phyloP scores from a whole-genome alignment of 2,113 vertebrate species.

The Hucho hucho region DNA sequence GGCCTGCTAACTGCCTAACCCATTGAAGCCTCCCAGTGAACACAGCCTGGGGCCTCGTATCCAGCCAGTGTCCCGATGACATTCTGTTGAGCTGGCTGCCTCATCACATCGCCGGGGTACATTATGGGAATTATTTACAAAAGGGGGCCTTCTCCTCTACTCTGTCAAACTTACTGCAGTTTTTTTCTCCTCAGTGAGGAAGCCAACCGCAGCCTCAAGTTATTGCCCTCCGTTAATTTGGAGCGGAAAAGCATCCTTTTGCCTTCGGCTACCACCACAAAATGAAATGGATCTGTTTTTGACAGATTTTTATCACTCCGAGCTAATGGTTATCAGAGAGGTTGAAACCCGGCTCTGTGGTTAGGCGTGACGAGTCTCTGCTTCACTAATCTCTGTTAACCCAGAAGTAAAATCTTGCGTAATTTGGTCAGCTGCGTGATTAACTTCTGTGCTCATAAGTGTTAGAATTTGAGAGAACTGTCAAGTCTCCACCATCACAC shows the following conservation, averaged over 20 bases:
- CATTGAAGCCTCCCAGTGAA: neutral
- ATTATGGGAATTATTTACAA: constrained; percentile 59
- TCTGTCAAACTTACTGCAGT: constrained; percentile 38
- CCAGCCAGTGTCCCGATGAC: neutral
- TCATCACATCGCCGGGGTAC: constrained; percentile 32
- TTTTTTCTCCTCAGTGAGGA: constrained; percentile 3
- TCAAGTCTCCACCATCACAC: too few relatives aligned
- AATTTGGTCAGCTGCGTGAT: neutral
- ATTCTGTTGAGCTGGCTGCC: constrained; percentile 49
- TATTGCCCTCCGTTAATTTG: constrained; percentile 36
- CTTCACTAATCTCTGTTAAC: neutral
- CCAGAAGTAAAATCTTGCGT: too few relatives aligned
- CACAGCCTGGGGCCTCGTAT: neutral
- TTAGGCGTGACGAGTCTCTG: constrained; percentile 3
- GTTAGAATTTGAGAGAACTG: too few relatives aligned
- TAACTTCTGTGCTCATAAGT: too few relatives aligned
- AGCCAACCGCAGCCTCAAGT: constrained; percentile 18
- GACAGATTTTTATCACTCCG: constrained; percentile 19
- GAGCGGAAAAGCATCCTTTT: constrained; percentile 19
- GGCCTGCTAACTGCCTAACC: neutral
- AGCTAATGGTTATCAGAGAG: constrained; percentile 49
- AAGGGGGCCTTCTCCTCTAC: constrained; percentile 29
- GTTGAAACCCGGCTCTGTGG: constrained; percentile 26
- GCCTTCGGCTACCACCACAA: constrained; percentile 13
- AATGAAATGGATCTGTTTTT: constrained; percentile 29